phyloP scores from a whole-genome alignment of 2,797 vertebrate genomes.

The Philypnodon macrostomus region DNA sequence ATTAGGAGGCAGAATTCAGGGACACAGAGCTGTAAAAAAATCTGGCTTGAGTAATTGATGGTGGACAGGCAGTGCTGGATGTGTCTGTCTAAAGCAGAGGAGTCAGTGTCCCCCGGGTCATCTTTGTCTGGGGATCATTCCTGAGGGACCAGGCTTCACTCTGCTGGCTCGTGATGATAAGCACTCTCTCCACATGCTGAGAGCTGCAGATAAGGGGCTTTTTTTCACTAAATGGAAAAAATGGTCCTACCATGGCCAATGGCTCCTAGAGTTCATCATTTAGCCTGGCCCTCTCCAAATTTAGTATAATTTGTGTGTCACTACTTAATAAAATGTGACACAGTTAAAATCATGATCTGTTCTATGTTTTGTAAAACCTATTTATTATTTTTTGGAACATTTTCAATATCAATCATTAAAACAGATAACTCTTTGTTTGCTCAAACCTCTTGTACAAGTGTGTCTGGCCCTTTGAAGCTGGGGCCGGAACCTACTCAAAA shows the following conservation, averaged over 20 bases:
- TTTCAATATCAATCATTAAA: background rate
- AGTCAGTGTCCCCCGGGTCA: conserved; percentile 67
- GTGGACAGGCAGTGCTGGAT: conserved; percentile 52
- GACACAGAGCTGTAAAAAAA: conserved; percentile 16
- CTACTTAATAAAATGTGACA: conserved; percentile 27
- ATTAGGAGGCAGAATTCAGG: conserved; percentile 38
- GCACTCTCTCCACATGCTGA: conserved; percentile 89
- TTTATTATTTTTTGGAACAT: background rate
- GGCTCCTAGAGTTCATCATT: conserved; percentile 71
- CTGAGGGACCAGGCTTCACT: conserved; percentile 82
- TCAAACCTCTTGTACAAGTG: background rate
- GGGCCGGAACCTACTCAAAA: conserved; percentile 62
- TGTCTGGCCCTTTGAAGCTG: background rate
- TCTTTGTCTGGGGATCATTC: conserved; percentile 79
- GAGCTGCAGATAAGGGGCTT: conserved; percentile 87
- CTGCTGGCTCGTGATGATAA: conserved; percentile 87
- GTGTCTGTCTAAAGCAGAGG: conserved; percentile 55
- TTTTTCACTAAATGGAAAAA: conserved; percentile 73
- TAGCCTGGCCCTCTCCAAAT: conserved; percentile 49
- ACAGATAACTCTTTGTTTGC: background rate
- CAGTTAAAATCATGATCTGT: conserved; percentile 10
- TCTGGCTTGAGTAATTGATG: conserved; percentile 64
- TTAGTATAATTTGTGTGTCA: conserved; percentile 46
- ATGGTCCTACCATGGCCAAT: conserved; percentile 57
- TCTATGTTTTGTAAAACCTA: background rate